phyloP scores from a whole-genome alignment of 37 sponge, comb jelly and placozoan genomes.

The Beroe forskalii region DNA sequence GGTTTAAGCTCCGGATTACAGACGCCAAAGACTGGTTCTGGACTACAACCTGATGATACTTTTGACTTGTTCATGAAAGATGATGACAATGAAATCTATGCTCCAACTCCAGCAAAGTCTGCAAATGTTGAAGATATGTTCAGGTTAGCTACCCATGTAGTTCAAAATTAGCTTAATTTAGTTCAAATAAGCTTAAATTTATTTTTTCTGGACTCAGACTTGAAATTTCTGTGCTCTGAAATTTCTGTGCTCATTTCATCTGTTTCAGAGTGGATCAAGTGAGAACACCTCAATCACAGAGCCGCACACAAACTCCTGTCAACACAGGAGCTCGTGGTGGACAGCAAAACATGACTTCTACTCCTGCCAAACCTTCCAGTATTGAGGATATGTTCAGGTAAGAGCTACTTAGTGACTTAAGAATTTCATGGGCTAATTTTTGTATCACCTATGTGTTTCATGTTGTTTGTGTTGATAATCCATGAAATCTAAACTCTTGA shows the following conservation, averaged over 20 bases:
- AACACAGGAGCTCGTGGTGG: neutral
- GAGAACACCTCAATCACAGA: neutral
- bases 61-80: neutral
- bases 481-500: too few relatives aligned
- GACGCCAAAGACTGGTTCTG: neutral
- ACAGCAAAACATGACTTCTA: neutral
- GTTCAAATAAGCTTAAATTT: too few relatives aligned
- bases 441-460: too few relatives aligned
- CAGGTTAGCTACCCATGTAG: too few relatives aligned
- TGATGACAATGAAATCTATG: neutral
- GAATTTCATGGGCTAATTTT: too few relatives aligned
- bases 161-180: too few relatives aligned
- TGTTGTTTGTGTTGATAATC: too few relatives aligned
- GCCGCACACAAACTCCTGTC: neutral
- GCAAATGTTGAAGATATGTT: conserved; percentile 37
- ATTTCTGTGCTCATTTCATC: too few relatives aligned
- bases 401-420: neutral
- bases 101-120: neutral
- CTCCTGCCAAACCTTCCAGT: conserved; percentile 8
- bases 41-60: conserved; percentile 34
- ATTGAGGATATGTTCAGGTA: conserved; percentile 36
- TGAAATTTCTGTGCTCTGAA: too few relatives aligned
- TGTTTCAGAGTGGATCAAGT: neutral
- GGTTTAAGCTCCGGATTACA: neutral
- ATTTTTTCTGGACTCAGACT: too few relatives aligned